A percentile compares a stretch with the other conserved stretches of the same genome.
phyloP scores from a whole-genome alignment of 2,113 vertebrate species.

The Danionella cerebrum region DNA sequence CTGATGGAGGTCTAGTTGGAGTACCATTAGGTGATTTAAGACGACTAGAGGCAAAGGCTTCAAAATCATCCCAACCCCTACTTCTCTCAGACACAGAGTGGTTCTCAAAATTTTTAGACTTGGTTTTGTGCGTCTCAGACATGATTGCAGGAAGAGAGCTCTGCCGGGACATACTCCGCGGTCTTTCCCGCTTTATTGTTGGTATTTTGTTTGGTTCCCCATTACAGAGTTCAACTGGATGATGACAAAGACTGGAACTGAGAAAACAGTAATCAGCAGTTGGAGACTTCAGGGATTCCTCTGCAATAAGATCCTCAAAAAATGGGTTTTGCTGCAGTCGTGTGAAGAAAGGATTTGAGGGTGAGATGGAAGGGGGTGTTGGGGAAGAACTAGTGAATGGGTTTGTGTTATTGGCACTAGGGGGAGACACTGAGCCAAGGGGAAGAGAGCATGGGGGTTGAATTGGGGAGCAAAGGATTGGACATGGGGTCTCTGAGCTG shows the following conservation, averaged over 20 bases:
- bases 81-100: slow-evolving; percentile 48
- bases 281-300: slow-evolving; percentile 79
- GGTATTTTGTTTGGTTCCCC: slow-evolving; percentile 32
- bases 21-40: slow-evolving; percentile 59
- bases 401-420: slow-evolving; percentile 50
- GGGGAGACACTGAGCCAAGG: slow-evolving; percentile 46
- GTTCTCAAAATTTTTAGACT: slow-evolving; percentile 28
- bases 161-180: slow-evolving; percentile 56
- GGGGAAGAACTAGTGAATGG: slow-evolving; percentile 52
- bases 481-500: slow-evolving; percentile 73
- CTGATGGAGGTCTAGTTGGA: slow-evolving; percentile 28
- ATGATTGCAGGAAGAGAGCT: slow-evolving; percentile 59
- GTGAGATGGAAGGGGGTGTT: slow-evolving; percentile 62
- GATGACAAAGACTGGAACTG: slow-evolving; percentile 50
- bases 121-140: slow-evolving; percentile 40
- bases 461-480: slow-evolving; percentile 58
- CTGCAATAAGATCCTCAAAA: slow-evolving; percentile 83
- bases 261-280: slow-evolving; percentile 71
- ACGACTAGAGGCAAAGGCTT: slow-evolving; percentile 80
- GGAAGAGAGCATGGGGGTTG: slow-evolving; percentile 54
- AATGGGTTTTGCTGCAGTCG: slow-evolving; percentile 82
- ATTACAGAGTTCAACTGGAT: slow-evolving; percentile 46
- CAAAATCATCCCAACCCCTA: slow-evolving; percentile 81
- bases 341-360: slow-evolving; percentile 79
- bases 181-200: slow-evolving; percentile 55